Evolutionary conservation across 2,888 invertebrate genomes (phyloP).

Genomic region (Campoletis raptor): DNA sequence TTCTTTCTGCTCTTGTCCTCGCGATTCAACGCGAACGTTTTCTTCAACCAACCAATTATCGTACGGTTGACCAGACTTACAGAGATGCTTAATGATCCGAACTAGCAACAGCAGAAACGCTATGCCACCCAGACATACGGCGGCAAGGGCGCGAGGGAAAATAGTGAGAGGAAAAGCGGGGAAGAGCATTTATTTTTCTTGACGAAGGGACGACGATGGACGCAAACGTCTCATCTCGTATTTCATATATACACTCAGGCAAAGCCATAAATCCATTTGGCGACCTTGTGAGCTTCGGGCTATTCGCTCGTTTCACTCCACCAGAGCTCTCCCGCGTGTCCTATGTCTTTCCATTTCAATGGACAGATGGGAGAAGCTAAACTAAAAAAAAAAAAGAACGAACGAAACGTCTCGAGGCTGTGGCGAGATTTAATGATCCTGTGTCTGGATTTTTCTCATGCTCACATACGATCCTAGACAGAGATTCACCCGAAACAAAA

Average conservation of each 20-base stretch:
- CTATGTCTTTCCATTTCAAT: constrained; percentile 58
- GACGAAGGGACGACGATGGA: constrained; percentile 50
- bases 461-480: constrained; percentile 44
- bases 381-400: constrained; percentile 27
- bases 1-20: not conserved
- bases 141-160: not conserved
- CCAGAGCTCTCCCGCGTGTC: constrained; percentile 29
- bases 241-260: constrained; percentile 54
- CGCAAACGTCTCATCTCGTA: constrained; percentile 56
- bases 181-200: constrained; percentile 42
- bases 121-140: not conserved
- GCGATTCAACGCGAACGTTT: constrained; percentile 18
- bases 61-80: constrained; percentile 57
- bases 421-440: constrained; percentile 58
- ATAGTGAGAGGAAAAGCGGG: constrained; percentile 6
- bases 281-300: constrained; percentile 55
- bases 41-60: constrained; percentile 62
- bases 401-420: constrained; percentile 42
- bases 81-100: constrained; percentile 50
- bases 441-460: constrained; percentile 56
- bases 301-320: constrained; percentile 54
- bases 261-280: constrained; percentile 63
- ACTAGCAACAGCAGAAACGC: constrained; percentile 38
- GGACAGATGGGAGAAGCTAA: constrained; percentile 51
- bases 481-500: constrained; percentile 17